These are phyloP conservation scores for Leptothorax acervorum DNA, from an alignment of 2,888 invertebrate genomes.

Conservation along the genomic window DNA sequence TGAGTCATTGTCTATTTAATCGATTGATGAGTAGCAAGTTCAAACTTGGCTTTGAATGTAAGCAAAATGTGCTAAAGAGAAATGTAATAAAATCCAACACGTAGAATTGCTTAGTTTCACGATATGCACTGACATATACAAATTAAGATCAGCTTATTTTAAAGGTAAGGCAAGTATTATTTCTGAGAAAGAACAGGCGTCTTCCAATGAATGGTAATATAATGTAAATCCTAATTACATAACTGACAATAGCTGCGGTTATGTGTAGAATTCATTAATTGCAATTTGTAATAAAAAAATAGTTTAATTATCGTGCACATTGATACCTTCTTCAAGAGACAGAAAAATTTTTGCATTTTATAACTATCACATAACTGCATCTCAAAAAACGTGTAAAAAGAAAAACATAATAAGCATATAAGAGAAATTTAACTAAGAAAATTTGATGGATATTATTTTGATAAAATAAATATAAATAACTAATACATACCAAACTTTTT, in stretches of 20 bases:
- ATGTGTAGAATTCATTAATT: not conserved
- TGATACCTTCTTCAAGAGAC: not conserved
- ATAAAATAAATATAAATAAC: not conserved
- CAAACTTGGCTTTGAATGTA: conserved; percentile 21
- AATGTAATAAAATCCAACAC: conserved; percentile 11
- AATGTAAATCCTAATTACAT: not conserved
- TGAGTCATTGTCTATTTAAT: conserved; percentile 51
- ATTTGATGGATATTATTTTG: not conserved
- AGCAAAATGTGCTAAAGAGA: conserved; percentile 13
- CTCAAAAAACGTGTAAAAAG: not conserved
- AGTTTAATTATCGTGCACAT: not conserved
- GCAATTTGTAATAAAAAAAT: not conserved
- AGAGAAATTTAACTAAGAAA: not conserved
- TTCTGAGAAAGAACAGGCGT: not conserved
- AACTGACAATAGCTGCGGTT: not conserved
- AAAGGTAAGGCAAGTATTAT: not conserved
- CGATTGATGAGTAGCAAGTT: conserved; percentile 14
- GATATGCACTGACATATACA: not conserved
- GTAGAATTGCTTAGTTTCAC: conserved; percentile 5
- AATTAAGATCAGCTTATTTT: conserved; percentile 4
- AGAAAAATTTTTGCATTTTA: not conserved
- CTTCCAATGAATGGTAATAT: not conserved
- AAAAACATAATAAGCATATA: not conserved
- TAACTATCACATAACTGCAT: not conserved
- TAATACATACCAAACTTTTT: not conserved